Evolutionary conservation across 2,797 vertebrate genomes (phyloP).

Genomic region (Sylvilagus floridanus): DNA sequence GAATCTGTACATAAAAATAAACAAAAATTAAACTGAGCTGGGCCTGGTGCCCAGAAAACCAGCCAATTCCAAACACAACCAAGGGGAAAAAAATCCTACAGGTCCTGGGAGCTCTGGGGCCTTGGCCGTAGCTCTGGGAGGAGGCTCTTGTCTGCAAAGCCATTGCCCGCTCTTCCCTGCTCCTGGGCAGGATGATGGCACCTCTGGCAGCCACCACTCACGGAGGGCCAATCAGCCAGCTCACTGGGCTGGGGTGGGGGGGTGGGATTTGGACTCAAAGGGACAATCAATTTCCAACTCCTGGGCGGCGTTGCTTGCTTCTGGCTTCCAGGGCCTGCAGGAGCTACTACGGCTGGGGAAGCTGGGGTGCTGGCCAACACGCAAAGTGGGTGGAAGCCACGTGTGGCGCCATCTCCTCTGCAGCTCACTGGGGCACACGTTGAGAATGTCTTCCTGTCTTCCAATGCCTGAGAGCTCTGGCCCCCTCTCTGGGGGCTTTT

Average conservation of each 20-base stretch:
- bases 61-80: constrained; percentile 84
- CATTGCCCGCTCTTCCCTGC: constrained; percentile 1
- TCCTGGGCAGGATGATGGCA: constrained; percentile 26
- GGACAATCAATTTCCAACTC: constrained; percentile 70
- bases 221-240: neutral
- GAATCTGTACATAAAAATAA: constrained; percentile 87
- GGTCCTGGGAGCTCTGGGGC: constrained; percentile 77
- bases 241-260: constrained; percentile 27
- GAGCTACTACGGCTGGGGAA: constrained; percentile 60
- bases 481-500: constrained; percentile 73
- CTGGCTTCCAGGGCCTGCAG: constrained; percentile 54
- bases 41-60: constrained; percentile 86
- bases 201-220: neutral
- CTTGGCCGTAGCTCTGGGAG: constrained; percentile 70
- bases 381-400: constrained; percentile 61
- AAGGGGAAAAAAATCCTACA: constrained; percentile 70
- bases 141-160: constrained; percentile 50
- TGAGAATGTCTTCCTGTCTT: constrained; percentile 45
- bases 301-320: constrained; percentile 46
- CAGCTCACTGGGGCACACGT: constrained; percentile 52
- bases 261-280: constrained; percentile 66
- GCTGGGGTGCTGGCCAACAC: constrained; percentile 60
- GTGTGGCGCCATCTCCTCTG: constrained; percentile 31
- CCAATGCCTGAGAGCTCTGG: constrained; percentile 59
- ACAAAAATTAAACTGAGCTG: constrained; percentile 87